Base-by-base conservation (phyloP, 2,113 vertebrate genomes). In the Ictalurus furcatus region DNA sequence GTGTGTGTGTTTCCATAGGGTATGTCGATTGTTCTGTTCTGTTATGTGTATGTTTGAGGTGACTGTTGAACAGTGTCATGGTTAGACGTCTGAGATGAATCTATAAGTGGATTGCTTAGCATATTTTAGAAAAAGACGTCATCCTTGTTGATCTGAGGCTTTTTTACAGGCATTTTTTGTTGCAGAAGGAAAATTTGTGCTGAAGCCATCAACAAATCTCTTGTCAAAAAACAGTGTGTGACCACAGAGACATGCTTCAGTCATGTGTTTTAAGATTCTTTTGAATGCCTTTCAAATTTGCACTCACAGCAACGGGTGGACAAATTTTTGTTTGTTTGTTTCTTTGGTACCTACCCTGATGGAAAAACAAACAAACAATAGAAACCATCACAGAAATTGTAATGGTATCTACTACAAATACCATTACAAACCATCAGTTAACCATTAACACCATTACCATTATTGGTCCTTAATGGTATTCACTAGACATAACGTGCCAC, bases 1-100 rank as follows among this genome's bases (percentile, higher is more conserved):
- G 81, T 84, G 59, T 34, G 56, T 56, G 71, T 88, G 54, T 85
- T 90, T 44, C 63, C 40, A 54, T 79, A n/a, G 76, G 44, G 25
- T 58, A 61, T 88, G 58, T 12, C 17, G 52, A 30, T 11, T 16
- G 78, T 30, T 54, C 28, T 54, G 14, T 54, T 56, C 3, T 59
- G 79, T 82, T 34, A 7, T 54, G 52, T 84, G 25, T 81, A 23
- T 59, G 13, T 89, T 61, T 79, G 87, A 21, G 82, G 14, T 67
- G 7, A 8, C 37, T 52, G 63, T 48, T 19, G 40, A n/a, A 34
- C n/a, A 23, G n/a, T 34, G 54, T 74, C 63, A 13, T 54, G 74
- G 80, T 65, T 40, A 80, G 58, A 80, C 37, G 11, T 23, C 67
- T 30, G 56, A 8, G 37, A 65, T 52, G 40, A 87, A 79, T 48